phyloP scores from a whole-genome alignment of 2,113 vertebrate species.

The Mormoops blainvillei region DNA sequence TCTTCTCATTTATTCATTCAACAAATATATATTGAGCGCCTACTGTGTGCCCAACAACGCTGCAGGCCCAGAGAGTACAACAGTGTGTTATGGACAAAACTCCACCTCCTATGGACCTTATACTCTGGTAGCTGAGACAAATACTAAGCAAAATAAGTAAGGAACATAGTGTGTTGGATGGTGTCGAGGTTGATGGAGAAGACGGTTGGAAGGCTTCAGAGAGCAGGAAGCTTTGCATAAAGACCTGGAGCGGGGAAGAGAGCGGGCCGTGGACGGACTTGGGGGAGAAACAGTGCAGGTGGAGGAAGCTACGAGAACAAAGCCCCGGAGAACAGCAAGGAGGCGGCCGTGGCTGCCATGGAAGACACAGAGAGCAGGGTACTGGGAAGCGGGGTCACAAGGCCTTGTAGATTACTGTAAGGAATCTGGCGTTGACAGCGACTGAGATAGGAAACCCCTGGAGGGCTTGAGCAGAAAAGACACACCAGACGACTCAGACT shows the following conservation, averaged over 20 bases:
- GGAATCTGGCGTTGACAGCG: neutral
- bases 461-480: neutral
- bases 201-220: neutral
- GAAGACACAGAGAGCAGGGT: neutral
- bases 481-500: neutral
- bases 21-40: neutral
- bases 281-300: neutral
- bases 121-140: neutral
- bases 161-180: neutral
- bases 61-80: neutral
- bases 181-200: neutral
- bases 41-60: neutral
- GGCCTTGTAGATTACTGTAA: neutral
- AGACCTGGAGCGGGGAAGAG: neutral
- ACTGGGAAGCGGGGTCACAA: neutral
- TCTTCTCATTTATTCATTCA: neutral
- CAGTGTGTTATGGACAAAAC: neutral
- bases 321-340: neutral
- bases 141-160: neutral
- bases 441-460: neutral
- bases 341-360: neutral
- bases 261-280: no score
- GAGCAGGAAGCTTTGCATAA: neutral
- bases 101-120: neutral
- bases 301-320: neutral